Base-by-base conservation (phyloP, 1,140 invertebrate species). In the Bombus breviceps region DNA sequence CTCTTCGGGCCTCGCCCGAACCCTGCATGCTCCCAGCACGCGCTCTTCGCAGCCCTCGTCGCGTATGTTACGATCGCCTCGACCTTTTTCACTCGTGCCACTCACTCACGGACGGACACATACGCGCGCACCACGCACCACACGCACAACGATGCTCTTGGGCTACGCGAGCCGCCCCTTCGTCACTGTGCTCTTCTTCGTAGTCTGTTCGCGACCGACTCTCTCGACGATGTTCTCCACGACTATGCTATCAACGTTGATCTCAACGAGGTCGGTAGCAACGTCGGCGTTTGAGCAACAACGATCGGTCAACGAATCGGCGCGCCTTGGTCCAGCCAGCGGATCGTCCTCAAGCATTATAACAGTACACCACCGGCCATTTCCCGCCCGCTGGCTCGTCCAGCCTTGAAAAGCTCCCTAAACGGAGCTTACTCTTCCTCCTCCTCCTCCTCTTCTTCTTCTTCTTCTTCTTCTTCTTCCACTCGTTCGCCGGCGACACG, bases 1-100 rank as follows among this genome's bases (percentile, higher is more conserved):
- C 92, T 91, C 90, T 90, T 77, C 89, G 92, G 90, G 91, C 92
- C 91, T 94, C 90, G 91, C 91, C 92, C 92, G 91, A 92, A 80
- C 68, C 88, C 91, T 93, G 92, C 94, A 95, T 95, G 73, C 85
- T 90, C 85, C 68, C 79, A 71, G 84, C 83, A 59, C 80, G 71
- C 43, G 28, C 69, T 59, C 82, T 74, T 32, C 59, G 34, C 32
- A 34, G 66, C 66, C 18, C 66, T 66, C 62, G 59, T 62, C n/a
- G n/a, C 47, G 47, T 53, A 53, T 53, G 32, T 64, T 64, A 15
- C 13, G 2, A 64, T 66, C 15, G n/a, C 32, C n/a, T 66, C 59
- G 13, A 13, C 10, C 66, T 81, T 69, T 25, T 22, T 39, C 34
- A 39, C 68, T 69, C 68, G 34, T 25, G 9, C 28, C 25, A 53